Evolutionary conservation across 2,888 invertebrate genomes (phyloP).

Genomic region (Netelia fuscicornis): DNA sequence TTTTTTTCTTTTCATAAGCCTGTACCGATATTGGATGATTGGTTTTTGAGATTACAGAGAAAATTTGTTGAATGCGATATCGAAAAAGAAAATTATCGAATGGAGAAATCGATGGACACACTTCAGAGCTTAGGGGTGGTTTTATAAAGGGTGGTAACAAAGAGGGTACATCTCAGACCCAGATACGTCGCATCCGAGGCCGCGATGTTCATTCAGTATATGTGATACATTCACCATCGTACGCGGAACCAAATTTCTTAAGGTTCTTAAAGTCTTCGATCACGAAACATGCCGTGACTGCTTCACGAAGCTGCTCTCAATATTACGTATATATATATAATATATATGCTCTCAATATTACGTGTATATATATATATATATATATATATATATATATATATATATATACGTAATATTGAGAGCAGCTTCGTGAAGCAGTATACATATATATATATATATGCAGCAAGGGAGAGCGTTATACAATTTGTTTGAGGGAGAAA

Average conservation of each 20-base stretch:
- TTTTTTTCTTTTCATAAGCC: constrained; percentile 3
- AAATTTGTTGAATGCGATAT: constrained; percentile 20
- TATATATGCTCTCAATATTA: no score
- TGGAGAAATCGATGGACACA: constrained; percentile 13
- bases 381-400: not conserved
- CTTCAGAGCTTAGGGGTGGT: not conserved
- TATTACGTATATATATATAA: not conserved
- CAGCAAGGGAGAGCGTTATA: not conserved
- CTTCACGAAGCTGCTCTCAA: not conserved
- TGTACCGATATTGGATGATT: constrained; percentile 4
- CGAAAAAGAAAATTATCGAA: constrained; percentile 20
- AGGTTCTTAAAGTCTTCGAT: constrained; percentile 41
- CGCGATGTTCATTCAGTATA: not conserved
- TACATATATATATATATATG: not conserved
- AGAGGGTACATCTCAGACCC: constrained; percentile 4
- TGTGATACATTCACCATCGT: constrained; percentile 13
- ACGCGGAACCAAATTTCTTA: constrained; percentile 17
- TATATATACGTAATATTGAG: no score
- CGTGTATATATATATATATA: not conserved
- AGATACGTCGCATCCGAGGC: constrained; percentile 14
- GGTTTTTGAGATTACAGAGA: constrained; percentile 2
- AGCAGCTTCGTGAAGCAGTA: no score
- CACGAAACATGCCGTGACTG: constrained; percentile 52
- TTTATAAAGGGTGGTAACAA: not conserved
- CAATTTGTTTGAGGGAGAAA: not conserved